Percentiles rank a stretch among this genome's conserved stretches.
Evolutionary conservation across 2,797 vertebrate species (phyloP).

Genomic region (Protonibea diacanthus): DNA sequence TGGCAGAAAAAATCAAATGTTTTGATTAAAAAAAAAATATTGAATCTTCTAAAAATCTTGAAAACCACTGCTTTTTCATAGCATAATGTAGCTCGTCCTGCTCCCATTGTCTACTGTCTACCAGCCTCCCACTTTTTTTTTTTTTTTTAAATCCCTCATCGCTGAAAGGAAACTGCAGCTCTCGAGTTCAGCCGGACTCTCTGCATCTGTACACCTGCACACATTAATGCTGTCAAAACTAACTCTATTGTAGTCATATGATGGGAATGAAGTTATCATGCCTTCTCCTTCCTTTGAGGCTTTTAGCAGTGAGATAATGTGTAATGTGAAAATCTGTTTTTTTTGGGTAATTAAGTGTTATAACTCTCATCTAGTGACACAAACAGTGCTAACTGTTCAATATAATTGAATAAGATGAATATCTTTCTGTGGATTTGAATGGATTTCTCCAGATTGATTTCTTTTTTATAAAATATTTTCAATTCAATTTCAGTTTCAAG

Average conservation of each 20-base stretch:
- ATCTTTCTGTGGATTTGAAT: background rate
- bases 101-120: conserved; percentile 34
- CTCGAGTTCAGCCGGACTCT: conserved; percentile 7
- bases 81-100: conserved; percentile 18
- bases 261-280: background rate
- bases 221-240: background rate
- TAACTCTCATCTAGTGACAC: background rate
- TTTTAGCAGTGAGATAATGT: background rate
- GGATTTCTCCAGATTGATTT: background rate
- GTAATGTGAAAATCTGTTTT: background rate
- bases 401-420: background rate
- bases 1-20: background rate
- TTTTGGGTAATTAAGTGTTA: background rate
- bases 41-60: conserved; percentile 19
- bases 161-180: conserved; percentile 77
- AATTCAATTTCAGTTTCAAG: background rate
- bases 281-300: background rate
- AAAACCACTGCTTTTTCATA: conserved; percentile 69
- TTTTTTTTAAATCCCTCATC: conserved; percentile 36
- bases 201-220: background rate
- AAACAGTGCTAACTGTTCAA: background rate
- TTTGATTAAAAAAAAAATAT: conserved; percentile 1
- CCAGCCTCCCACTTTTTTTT: background rate
- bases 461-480: background rate
- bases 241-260: background rate